Conservation (phyloP, 2,888 invertebrate species). For the Pomacea canaliculata region DNA sequence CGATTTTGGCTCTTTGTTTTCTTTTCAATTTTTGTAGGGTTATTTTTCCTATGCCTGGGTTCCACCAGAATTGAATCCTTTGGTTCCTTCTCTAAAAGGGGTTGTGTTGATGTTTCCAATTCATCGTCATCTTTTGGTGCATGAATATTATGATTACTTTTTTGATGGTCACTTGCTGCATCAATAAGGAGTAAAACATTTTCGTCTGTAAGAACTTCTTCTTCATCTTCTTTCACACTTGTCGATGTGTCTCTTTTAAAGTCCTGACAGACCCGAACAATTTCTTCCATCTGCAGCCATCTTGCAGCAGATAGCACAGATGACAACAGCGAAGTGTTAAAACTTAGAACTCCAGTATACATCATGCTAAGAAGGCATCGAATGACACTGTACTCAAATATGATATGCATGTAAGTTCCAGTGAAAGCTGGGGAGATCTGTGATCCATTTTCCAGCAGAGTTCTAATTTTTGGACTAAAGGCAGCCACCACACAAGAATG, state of each 20-base stretch:
- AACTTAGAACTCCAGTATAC: conserved; percentile 31
- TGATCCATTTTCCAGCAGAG: conserved; percentile 7
- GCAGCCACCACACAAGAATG: conserved; percentile 36
- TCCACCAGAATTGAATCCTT: too few relatives aligned
- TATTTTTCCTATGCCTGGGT: too few relatives aligned
- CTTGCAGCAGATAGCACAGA: conserved; percentile 25
- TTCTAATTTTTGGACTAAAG: conserved; percentile 30
- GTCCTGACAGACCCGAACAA: conserved; percentile 22
- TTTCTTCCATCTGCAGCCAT: conserved; percentile 31
- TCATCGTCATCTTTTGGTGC: too few relatives aligned
- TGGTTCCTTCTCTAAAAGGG: too few relatives aligned
- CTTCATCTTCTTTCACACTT: background rate
- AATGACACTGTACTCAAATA: conserved; percentile 12
- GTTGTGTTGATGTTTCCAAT: too few relatives aligned
- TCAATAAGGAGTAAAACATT: too few relatives aligned
- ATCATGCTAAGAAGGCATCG: conserved; percentile 25
- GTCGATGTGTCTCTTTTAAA: conserved; percentile 12
- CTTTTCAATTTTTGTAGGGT: background rate
- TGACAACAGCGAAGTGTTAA: conserved; percentile 13
- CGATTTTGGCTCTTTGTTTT: background rate
- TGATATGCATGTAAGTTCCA: background rate
- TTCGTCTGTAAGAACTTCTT: background rate
- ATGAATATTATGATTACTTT: too few relatives aligned
- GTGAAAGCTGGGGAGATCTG: background rate
- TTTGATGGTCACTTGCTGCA: too few relatives aligned